These are phyloP conservation scores for Lichenostomus cassidix DNA, from an alignment of 2,113 vertebrate species.

Conservation along the genomic window DNA sequence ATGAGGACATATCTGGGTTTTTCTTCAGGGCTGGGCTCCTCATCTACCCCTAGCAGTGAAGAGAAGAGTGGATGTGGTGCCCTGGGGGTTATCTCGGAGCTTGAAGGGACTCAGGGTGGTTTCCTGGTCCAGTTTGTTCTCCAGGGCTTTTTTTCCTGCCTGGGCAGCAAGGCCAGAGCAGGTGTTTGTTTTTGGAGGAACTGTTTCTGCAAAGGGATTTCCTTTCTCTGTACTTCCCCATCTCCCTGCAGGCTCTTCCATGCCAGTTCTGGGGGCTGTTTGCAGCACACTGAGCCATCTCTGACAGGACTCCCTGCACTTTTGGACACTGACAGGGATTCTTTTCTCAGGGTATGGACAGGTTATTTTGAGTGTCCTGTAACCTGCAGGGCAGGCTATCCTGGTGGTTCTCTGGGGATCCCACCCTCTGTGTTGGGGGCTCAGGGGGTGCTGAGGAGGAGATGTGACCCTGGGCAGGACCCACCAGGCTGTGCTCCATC, in stretches of 20 bases:
- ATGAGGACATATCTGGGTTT: neutral
- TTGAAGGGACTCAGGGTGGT: neutral
- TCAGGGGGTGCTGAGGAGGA: rapidly evolving
- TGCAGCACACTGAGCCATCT: rapidly evolving
- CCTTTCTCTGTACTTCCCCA: neutral
- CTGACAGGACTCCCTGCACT: neutral
- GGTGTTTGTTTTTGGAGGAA: neutral
- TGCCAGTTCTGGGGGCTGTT: neutral
- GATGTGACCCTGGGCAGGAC: neutral
- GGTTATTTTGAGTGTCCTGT: neutral
- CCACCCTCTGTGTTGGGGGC: neutral
- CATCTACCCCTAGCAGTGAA: rapidly evolving
- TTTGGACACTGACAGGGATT: neutral
- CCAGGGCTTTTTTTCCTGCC: neutral
- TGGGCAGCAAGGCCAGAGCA: neutral
- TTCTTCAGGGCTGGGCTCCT: neutral
- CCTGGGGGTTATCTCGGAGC: neutral
- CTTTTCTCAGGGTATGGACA: neutral
- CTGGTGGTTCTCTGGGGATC: neutral
- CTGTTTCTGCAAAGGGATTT: neutral
- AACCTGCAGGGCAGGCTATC: neutral
- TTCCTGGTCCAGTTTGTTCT: neutral
- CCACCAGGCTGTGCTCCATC: rapidly evolving
- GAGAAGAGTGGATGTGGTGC: neutral
- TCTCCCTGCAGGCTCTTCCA: rapidly evolving